Evolutionary conservation across 2,888 invertebrate species (phyloP).

Genomic region (Mesorhabditis belari): DNA sequence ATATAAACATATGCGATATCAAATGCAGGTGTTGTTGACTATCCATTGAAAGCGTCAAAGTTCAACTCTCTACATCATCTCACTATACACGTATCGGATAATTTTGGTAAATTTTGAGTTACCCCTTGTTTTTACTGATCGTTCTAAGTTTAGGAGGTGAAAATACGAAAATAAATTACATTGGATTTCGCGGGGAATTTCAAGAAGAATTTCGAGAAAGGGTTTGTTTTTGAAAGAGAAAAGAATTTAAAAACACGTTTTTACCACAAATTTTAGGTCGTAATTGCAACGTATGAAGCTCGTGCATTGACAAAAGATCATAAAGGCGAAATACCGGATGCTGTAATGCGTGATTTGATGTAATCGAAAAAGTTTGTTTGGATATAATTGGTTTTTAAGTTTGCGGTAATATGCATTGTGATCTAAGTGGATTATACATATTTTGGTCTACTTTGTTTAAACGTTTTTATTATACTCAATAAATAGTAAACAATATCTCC

Average conservation of each 20-base stretch:
- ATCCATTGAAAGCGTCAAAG: constrained; percentile 65
- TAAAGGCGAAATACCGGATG: constrained; percentile 44
- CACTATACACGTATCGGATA: constrained; percentile 79
- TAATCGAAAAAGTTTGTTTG: no score
- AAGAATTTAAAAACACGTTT: background rate
- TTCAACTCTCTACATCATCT: constrained; percentile 84
- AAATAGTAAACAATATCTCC: no score
- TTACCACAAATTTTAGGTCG: constrained; percentile 20
- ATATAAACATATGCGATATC: background rate
- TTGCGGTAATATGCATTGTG: no score
- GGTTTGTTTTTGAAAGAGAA: constrained; percentile 15
- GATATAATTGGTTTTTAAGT: no score
- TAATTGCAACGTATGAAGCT: constrained; percentile 51
- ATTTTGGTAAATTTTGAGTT: constrained; percentile 53
- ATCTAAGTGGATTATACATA: no score
- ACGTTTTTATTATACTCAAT: no score
- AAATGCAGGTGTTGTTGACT: constrained; percentile 33
- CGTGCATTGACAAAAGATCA: constrained; percentile 48
- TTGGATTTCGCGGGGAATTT: constrained; percentile 89
- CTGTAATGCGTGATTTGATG: no score
- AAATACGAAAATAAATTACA: constrained; percentile 72
- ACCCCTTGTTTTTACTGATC: background rate
- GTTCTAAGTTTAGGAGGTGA: constrained; percentile 68
- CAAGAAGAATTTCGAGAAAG: constrained; percentile 37
- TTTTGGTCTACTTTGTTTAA: no score